Conservation (phyloP, 1,140 invertebrate genomes). For the Zaprionus taronus region DNA sequence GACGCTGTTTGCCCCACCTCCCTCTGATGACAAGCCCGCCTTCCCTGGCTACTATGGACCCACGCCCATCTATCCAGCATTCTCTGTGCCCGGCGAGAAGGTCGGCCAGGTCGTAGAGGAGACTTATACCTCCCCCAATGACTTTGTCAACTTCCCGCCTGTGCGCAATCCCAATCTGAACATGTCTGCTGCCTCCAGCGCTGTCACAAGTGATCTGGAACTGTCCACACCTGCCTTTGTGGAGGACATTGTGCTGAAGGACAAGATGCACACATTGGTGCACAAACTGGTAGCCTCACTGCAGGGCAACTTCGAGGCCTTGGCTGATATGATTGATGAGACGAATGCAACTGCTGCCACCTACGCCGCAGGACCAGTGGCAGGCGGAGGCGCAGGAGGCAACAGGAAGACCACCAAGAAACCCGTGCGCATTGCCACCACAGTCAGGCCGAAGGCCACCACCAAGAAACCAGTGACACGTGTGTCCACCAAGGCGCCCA, state of each 20-base stretch:
- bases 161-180: constrained; percentile 93
- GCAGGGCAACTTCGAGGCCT: constrained; percentile 91
- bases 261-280: constrained; percentile 92
- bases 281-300: constrained; percentile 92
- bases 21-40: constrained; percentile 76
- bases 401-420: constrained; percentile 54
- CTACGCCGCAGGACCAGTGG: constrained; percentile 51
- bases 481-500: constrained; percentile 85
- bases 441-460: constrained; percentile 63
- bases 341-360: constrained; percentile 71
- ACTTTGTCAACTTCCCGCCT: constrained; percentile 92
- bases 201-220: constrained; percentile 87
- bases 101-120: constrained; percentile 84
- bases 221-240: constrained; percentile 90
- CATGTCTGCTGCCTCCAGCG: constrained; percentile 87
- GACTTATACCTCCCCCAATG: constrained; percentile 87
- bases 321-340: constrained; percentile 89
- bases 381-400: constrained; percentile 48
- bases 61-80: constrained; percentile 80
- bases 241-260: constrained; percentile 90
- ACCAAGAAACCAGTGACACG: constrained; percentile 83
- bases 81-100: constrained; percentile 75
- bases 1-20: constrained; percentile 60
- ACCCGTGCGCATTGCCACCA: constrained; percentile 66
- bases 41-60: constrained; percentile 82